These are phyloP conservation scores for Melipona bicolor DNA, from an alignment of 2,888 invertebrate species.

Conservation along the genomic window DNA sequence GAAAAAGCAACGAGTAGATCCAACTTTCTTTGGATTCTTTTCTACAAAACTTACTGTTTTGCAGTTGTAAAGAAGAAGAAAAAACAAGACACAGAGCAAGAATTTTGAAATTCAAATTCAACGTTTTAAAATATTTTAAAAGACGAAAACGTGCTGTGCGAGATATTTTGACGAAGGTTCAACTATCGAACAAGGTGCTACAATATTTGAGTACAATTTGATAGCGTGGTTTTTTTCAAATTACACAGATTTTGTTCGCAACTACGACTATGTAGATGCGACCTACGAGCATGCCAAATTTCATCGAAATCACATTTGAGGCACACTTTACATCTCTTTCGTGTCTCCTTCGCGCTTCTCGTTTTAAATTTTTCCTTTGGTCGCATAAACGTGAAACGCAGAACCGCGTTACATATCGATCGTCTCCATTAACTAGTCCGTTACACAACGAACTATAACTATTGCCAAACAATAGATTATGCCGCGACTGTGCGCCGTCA, in stretches of 20 bases:
- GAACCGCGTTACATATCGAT: slow-evolving; percentile 67
- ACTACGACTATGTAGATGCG: neutral
- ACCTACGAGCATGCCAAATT: neutral
- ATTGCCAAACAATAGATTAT: slow-evolving; percentile 82
- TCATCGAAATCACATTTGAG: neutral
- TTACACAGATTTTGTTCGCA: neutral
- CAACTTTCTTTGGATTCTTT: neutral
- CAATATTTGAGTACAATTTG: neutral
- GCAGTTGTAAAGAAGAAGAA: neutral
- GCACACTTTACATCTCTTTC: neutral
- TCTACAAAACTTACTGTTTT: neutral
- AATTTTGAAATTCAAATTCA: no score
- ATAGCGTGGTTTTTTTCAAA: neutral
- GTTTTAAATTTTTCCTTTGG: slow-evolving; percentile 16
- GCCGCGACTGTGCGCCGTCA: slow-evolving; percentile 70
- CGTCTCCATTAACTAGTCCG: slow-evolving; percentile 75
- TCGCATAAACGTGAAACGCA: slow-evolving; percentile 32
- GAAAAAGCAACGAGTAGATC: neutral
- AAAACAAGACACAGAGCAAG: neutral
- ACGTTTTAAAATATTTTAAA: no score
- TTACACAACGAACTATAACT: slow-evolving; percentile 79
- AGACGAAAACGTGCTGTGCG: no score
- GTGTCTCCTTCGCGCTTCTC: neutral
- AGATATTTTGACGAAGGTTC: no score
- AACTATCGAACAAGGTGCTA: neutral